phyloP scores from a whole-genome alignment of 2,888 invertebrate genomes.

The Norana najaformis region DNA sequence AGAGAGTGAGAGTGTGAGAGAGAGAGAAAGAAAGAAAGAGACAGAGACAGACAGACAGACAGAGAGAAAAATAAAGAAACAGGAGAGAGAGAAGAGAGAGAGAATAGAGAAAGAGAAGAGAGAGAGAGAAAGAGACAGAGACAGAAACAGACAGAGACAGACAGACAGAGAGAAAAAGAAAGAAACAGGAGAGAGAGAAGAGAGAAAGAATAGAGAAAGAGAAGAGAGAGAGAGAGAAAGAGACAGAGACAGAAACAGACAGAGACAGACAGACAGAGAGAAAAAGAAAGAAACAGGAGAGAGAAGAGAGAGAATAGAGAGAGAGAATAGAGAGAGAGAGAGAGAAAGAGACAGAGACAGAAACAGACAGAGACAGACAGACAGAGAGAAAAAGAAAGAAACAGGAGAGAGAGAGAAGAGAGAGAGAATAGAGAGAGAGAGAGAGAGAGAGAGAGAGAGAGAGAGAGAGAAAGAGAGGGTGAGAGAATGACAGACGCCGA shows the following conservation, averaged over 20 bases:
- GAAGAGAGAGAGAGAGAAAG: background rate
- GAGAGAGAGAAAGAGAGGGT: too few species aligned
- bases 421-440: too few species aligned
- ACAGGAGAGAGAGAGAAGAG: too few species aligned
- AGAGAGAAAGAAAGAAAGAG: background rate
- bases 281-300: background rate
- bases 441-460: too few species aligned
- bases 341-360: too few species aligned
- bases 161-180: background rate
- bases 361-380: too few species aligned
- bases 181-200: background rate
- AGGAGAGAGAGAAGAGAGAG: background rate
- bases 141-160: background rate
- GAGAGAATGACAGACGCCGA: too few species aligned
- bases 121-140: background rate
- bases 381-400: too few species aligned
- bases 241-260: slow-evolving; percentile 16
- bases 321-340: too few species aligned
- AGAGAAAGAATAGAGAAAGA: background rate
- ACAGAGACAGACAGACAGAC: slow-evolving; percentile 17
- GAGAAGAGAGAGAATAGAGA: background rate
- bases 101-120: background rate
- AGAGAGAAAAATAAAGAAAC: slow-evolving; percentile 24
- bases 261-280: slow-evolving; percentile 21
- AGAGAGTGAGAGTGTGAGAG: background rate